These are phyloP conservation scores for Daktulosphaira vitifoliae DNA, from an alignment of 1,140 invertebrate species.

Conservation along the genomic window DNA sequence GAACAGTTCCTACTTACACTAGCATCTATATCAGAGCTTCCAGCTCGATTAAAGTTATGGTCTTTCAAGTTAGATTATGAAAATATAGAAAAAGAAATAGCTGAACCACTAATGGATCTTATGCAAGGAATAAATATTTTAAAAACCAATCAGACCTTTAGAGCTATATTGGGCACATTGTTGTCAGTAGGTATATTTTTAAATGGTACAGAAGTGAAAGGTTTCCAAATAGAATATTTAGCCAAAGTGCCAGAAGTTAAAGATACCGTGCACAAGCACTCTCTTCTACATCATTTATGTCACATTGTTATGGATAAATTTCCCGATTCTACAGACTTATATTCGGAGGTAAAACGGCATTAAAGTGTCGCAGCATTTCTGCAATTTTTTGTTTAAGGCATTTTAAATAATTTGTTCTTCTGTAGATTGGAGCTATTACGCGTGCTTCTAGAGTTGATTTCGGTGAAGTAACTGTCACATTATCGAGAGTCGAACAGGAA, in stretches of 20 bases:
- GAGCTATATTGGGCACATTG: constrained; percentile 84
- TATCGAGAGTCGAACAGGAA: constrained; percentile 82
- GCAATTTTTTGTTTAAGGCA: neutral
- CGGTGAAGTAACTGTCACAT: constrained; percentile 74
- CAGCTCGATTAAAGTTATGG: constrained; percentile 92
- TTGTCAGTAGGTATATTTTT: constrained; percentile 95
- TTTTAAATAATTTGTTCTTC: constrained; percentile 2
- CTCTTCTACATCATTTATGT: constrained; percentile 91
- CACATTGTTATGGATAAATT: constrained; percentile 96
- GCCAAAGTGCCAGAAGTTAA: constrained; percentile 98
- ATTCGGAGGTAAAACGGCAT: constrained; percentile 72
- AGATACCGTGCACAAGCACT: constrained; percentile 97
- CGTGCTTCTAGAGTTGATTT: constrained; percentile 90
- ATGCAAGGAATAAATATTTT: constrained; percentile 91
- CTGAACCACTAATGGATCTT: constrained; percentile 95
- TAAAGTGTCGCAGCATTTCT: neutral
- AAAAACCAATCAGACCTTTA: constrained; percentile 87
- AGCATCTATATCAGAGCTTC: constrained; percentile 89
- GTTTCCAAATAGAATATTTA: constrained; percentile 96
- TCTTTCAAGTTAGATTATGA: constrained; percentile 98
- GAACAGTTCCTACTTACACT: constrained; percentile 96
- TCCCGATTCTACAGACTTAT: constrained; percentile 88
- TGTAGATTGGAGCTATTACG: constrained; percentile 77
- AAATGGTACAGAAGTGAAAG: constrained; percentile 88
- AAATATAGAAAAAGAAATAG: constrained; percentile 92